Conservation (phyloP, 2,797 vertebrate species). For the Meda fulgida region DNA sequence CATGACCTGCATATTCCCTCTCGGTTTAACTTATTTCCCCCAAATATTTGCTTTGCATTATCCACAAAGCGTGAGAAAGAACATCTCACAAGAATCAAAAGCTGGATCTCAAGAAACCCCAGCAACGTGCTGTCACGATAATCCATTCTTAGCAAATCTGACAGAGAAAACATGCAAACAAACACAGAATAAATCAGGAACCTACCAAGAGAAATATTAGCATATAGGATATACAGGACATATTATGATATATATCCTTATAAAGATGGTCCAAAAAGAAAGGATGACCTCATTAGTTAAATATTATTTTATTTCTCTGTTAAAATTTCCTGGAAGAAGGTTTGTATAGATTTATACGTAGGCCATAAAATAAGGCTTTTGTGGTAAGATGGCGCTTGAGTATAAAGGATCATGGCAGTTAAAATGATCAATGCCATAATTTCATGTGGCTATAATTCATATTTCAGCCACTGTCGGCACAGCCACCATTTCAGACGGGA, state of each 20-base stretch:
- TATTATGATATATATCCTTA: constrained; percentile 22
- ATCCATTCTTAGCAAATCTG: constrained; percentile 66
- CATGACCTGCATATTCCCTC: background rate
- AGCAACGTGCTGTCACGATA: constrained; percentile 68
- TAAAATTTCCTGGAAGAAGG: constrained; percentile 48
- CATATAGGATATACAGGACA: background rate
- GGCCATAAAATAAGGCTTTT: constrained; percentile 75
- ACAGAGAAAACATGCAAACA: constrained; percentile 73
- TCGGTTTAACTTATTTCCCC: background rate
- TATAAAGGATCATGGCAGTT: constrained; percentile 72
- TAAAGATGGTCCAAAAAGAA: constrained; percentile 70
- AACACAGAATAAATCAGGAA: constrained; percentile 71
- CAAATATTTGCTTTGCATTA: background rate
- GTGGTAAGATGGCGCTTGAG: constrained; percentile 71
- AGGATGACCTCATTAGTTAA: constrained; percentile 76
- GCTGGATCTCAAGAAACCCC: constrained; percentile 56
- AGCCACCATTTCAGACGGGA: constrained; percentile 76
- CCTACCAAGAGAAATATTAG: constrained; percentile 76
- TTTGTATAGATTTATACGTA: constrained; percentile 14
- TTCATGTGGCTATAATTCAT: constrained; percentile 82
- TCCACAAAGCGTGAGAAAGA: background rate
- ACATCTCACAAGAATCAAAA: background rate
- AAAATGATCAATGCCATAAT: constrained; percentile 78
- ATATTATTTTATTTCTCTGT: constrained; percentile 71
- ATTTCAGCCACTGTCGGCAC: constrained; percentile 74